phyloP scores from a whole-genome alignment of 1,140 invertebrate genomes.

The Brachionus angularis region DNA sequence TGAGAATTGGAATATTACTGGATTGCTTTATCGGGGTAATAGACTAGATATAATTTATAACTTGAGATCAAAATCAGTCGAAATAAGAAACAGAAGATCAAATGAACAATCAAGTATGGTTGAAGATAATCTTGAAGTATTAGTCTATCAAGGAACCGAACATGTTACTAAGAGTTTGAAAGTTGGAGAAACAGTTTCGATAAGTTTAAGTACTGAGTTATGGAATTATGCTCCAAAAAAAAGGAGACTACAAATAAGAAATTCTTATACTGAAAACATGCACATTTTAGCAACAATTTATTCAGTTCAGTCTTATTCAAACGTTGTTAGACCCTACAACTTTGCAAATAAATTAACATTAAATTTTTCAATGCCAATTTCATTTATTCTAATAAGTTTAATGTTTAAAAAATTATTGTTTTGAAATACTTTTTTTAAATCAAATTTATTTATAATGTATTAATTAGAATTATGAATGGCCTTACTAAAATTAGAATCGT shows the following conservation, averaged over 20 bases:
- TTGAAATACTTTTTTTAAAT: neutral
- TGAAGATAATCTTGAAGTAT: constrained; percentile 30
- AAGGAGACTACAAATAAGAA: constrained; percentile 9
- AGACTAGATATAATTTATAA: constrained; percentile 34
- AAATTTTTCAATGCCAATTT: constrained; percentile 6
- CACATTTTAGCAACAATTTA: constrained; percentile 37
- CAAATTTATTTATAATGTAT: neutral
- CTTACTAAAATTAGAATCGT: too few species aligned
- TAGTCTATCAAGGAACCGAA: constrained; percentile 36
- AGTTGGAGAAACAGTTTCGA: constrained; percentile 6
- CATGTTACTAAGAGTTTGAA: neutral
- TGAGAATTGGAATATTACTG: constrained; percentile 36
- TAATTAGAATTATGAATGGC: neutral
- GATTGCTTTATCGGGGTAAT: constrained; percentile 35
- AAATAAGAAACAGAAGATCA: constrained; percentile 14
- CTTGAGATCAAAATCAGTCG: constrained; percentile 21
- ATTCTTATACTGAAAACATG: constrained; percentile 34
- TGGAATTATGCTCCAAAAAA: constrained; percentile 31
- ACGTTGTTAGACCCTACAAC: neutral
- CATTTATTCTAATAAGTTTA: neutral
- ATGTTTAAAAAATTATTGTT: neutral
- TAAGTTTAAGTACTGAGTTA: constrained; percentile 16
- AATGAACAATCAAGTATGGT: neutral
- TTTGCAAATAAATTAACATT: neutral
- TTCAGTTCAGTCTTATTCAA: constrained; percentile 12